These are phyloP conservation scores for Machimus rusticus DNA, from an alignment of 2,888 invertebrate genomes.

Conservation along the genomic window DNA sequence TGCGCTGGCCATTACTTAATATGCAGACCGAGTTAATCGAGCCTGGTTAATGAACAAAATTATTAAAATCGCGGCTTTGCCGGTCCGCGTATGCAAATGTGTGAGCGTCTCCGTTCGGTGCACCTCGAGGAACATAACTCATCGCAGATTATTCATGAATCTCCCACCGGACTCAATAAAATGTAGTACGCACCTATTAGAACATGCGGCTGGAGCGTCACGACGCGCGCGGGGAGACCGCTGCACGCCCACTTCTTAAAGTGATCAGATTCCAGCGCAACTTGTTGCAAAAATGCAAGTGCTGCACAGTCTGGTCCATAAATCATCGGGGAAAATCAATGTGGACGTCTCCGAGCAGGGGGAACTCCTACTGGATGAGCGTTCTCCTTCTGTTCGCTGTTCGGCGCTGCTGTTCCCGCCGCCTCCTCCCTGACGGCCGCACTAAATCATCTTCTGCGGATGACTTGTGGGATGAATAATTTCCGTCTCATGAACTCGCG, in stretches of 20 bases:
- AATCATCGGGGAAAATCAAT: conserved; percentile 54
- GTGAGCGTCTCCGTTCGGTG: neutral
- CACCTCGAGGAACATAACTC: conserved; percentile 12
- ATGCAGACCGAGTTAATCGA: conserved; percentile 32
- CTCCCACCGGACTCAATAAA: conserved; percentile 42
- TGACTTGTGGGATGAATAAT: conserved; percentile 52
- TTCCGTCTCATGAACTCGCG: conserved; percentile 32
- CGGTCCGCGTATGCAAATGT: conserved; percentile 15
- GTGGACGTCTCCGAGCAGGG: conserved; percentile 45
- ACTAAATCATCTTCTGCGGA: conserved; percentile 50
- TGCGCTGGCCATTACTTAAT: conserved; percentile 1
- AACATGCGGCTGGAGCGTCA: neutral
- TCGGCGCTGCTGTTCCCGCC: conserved; percentile 21
- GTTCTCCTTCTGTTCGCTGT: conserved; percentile 29
- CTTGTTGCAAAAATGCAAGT: conserved; percentile 50
- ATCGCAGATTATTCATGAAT: conserved; percentile 28
- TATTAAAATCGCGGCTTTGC: conserved; percentile 23
- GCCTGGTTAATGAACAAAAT: conserved; percentile 15
- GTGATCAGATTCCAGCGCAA: conserved; percentile 42
- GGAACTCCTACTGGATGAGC: conserved; percentile 50
- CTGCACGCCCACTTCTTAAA: conserved; percentile 41
- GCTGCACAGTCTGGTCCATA: conserved; percentile 48
- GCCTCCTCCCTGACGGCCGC: conserved; percentile 21
- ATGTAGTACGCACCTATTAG: conserved; percentile 43
- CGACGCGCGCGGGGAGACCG: conserved; percentile 40